Base-by-base conservation (phyloP, 2,797 vertebrate species). In the Takifugu ocellatus region DNA sequence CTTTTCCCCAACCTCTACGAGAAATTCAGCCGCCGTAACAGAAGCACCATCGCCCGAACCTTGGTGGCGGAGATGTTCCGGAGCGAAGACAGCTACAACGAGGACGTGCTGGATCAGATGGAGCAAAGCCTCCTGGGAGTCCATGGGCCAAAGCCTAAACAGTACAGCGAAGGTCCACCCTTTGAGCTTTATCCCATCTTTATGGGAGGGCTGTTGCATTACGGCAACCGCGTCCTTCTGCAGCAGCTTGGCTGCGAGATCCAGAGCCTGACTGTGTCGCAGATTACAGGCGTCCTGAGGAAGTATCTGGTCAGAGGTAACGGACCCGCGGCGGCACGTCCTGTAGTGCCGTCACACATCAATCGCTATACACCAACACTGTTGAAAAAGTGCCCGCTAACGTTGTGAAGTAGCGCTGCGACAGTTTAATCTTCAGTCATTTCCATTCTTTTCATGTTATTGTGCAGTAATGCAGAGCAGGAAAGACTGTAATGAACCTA, bases 181-280 rank as follows among this genome's bases (percentile, higher is more conserved):
- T 99, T 98, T 2, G 97, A 99, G 74, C 93, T 99, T 49, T 98
- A 97, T 72, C 96, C 96, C 16, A 95, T 98, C 72, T 99, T 99
- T 80, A 97, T 96, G 94, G 96, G 93, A 0, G 97, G 96, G 7
- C 90, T 99, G 59, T 87, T 99, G 51, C 95, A 97, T 16, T 94
- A 91, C 50, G 92, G 92, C 0, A 99, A 98, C 84, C 91, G 96
- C 0, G 88, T 91, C 1, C 77, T 96, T 62, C 88, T 99, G 55
- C 88, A 96, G 55, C 93, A 98, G 65, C 92, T 99, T 0, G 96
- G 95, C 58, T 98, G 96, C 81, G 89, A 85, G 70, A 97, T 99
- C 82, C 93, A 94, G 87, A 98, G 94, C 84, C 77, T 90, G 59
- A 92, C 95, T 0, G 96, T 94, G 72, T 81, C 90, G 12, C 94